Conservation (phyloP, 1,140 invertebrate genomes). For the Dendroctonus valens region DNA sequence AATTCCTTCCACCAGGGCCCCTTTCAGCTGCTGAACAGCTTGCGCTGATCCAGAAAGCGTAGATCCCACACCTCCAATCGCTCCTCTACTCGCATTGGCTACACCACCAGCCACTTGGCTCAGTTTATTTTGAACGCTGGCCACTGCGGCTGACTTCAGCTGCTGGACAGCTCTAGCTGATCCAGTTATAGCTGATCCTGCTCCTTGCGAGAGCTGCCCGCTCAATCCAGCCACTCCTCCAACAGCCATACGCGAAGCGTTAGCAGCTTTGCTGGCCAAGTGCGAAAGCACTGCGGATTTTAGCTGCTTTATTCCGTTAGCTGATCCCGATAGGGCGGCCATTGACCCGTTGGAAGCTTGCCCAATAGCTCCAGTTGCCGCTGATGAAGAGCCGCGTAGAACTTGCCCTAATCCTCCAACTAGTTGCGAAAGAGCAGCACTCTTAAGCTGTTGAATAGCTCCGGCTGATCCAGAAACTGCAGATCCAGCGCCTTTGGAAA, state of each 20-base stretch:
- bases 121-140: not conserved
- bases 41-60: not conserved
- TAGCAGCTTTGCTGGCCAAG: not conserved
- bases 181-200: conserved; percentile 1
- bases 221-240: not conserved
- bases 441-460: not conserved
- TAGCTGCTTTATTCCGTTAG: not conserved
- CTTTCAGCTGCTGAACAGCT: conserved; percentile 12
- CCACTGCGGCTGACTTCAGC: conserved; percentile 2
- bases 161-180: conserved; percentile 1
- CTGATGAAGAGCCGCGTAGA: not conserved
- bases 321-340: conserved; percentile 1
- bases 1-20: conserved; percentile 4
- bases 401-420: not conserved
- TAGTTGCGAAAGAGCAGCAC: not conserved
- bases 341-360: not conserved
- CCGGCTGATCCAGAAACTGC: not conserved
- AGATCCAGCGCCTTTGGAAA: not conserved
- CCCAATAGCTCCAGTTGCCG: not conserved
- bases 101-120: not conserved
- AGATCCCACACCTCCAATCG: not conserved
- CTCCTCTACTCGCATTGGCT: conserved; percentile 8
- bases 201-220: not conserved
- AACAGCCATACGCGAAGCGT: not conserved
- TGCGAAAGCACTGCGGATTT: conserved; percentile 4